These are phyloP conservation scores for Trichonephila clavata DNA, from an alignment of 1,140 invertebrate genomes.

Conservation along the genomic window DNA sequence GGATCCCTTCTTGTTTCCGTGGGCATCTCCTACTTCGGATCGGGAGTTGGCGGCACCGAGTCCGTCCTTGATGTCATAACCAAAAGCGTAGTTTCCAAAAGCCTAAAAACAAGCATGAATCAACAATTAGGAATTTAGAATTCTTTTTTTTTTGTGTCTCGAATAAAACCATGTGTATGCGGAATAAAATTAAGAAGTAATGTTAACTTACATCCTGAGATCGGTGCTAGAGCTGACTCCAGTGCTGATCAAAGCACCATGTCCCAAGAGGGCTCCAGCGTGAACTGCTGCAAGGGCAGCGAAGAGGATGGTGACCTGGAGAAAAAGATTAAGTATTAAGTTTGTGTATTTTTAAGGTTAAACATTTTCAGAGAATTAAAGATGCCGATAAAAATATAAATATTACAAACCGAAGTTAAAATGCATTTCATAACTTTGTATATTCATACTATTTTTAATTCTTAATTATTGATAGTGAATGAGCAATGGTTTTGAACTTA, in stretches of 20 bases:
- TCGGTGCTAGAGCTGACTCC: constrained; percentile 2
- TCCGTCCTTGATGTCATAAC: constrained; percentile 77
- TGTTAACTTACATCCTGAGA: background rate
- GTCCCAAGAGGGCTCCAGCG: background rate
- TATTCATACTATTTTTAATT: too few species aligned
- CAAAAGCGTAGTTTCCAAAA: constrained; percentile 67
- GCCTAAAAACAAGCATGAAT: background rate
- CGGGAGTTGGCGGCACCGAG: constrained; percentile 77
- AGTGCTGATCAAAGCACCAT: background rate
- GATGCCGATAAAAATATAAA: too few species aligned
- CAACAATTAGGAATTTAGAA: background rate
- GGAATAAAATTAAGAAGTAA: background rate
- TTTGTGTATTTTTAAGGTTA: background rate
- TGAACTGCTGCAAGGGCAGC: constrained; percentile 28
- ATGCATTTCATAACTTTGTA: too few species aligned
- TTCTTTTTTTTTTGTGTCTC: accelerated
- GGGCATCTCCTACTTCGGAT: constrained; percentile 77
- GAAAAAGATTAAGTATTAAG: background rate
- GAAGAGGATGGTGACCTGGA: constrained; percentile 25
- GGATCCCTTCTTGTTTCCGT: constrained; percentile 72
- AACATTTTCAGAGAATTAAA: too few species aligned
- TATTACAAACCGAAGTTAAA: too few species aligned
- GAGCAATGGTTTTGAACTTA: too few species aligned
- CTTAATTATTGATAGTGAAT: too few species aligned
- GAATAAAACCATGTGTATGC: too few species aligned